Conservation (phyloP, 2,113 vertebrate genomes). For the Oryzias woworae region DNA sequence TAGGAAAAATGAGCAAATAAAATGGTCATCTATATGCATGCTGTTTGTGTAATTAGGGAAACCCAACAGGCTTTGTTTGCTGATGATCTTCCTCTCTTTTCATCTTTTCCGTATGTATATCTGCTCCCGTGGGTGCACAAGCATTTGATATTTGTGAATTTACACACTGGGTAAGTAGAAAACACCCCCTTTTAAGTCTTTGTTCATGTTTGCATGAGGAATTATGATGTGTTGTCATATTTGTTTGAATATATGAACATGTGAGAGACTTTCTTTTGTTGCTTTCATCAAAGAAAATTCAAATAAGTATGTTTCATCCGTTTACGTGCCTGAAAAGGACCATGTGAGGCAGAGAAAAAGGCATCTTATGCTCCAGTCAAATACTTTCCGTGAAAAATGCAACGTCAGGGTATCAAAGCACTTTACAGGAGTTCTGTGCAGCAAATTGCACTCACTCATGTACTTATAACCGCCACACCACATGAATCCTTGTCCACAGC, state of each 20-base stretch:
- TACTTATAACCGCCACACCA: background rate
- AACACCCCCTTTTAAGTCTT: constrained; percentile 52
- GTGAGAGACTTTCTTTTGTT: constrained; percentile 9
- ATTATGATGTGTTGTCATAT: constrained; percentile 14
- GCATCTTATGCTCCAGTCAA: background rate
- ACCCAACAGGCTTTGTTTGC: constrained; percentile 25
- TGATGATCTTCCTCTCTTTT: constrained; percentile 28
- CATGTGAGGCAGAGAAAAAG: too few relatives aligned
- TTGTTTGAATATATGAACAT: constrained; percentile 5
- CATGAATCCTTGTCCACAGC: constrained; percentile 17
- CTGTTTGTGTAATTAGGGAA: constrained; percentile 26
- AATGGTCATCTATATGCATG: constrained; percentile 27
- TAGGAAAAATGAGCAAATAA: background rate
- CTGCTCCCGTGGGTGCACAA: constrained; percentile 32
- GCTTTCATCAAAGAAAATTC: background rate
- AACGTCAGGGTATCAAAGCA: constrained; percentile 7
- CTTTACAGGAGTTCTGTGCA: constrained; percentile 12
- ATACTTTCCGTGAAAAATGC: constrained; percentile 17
- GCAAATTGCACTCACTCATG: constrained; percentile 22
- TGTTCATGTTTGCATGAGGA: constrained; percentile 23
- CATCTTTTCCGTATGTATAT: constrained; percentile 22
- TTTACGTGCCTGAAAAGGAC: too few relatives aligned
- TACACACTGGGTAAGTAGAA: constrained; percentile 16
- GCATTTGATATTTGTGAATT: constrained; percentile 25
- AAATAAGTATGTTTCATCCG: too few relatives aligned